Evolutionary conservation across 2,888 invertebrate genomes (phyloP), one percentile per base, ranked within the genome.

Genomic region (Clepsis dumicolana): DNA sequence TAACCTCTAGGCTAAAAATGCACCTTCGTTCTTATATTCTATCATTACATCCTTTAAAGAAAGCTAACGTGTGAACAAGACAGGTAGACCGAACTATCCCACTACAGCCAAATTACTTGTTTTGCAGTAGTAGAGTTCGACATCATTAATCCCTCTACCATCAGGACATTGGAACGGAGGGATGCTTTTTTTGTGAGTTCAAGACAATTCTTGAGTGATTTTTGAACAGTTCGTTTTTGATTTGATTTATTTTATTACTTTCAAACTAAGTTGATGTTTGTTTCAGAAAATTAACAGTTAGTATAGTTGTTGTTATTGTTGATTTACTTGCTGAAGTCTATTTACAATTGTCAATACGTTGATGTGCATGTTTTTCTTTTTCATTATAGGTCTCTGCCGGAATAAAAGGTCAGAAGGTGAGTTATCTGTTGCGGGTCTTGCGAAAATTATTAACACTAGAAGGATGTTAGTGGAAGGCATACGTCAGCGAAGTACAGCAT

Each of bases 1-100:
- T 83, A 86, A 86, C 21, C 87, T 88, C 84, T 76, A 84, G 86
- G 85, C 85, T 84, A 75, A 74, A 60, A 75, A 77, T 76, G 74
- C 32, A 71, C 70, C 70, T 74, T 69, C 32, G 25, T 35, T 38
- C 16, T 25, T 7, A n/a, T 57, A 32, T 24, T 27, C n/a, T 32
- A 16, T 44, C 32, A 60, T 53, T 35, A 41, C 16, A 32, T 60
- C 63, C 41, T 16, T 50, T 24, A 21, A 12, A 48, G 48, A 18
- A 48, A 21, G 21, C 21, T 48, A 48, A 10, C 48, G 12, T 21
- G 12, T 21, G 48, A 48, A 48, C 21, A 48, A 21, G 18, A 44
- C 7, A n/a, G 38, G 38, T 38, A 44, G 44, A 44, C 18, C 2
- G 8, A 44, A 44, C 18, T 44, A 18, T 44, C 32, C 14, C 44